Evolutionary conservation across 2,888 invertebrate species (phyloP), one percentile per base, ranked within the genome.

Genomic region (Oxystoma pomonae): DNA sequence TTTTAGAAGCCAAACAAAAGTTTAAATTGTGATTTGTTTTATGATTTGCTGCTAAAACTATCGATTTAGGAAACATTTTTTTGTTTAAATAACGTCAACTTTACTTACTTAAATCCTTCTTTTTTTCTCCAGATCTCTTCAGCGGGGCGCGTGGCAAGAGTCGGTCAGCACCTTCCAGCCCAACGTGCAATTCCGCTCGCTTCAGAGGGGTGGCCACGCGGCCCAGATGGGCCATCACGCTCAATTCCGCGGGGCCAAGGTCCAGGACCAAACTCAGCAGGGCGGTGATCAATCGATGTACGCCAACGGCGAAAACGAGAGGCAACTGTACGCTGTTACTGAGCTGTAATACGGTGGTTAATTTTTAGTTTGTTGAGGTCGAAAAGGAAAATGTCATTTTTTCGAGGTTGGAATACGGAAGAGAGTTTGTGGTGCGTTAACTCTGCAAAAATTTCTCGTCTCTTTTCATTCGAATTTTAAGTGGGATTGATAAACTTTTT

Each of bases 311-410:
- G 82, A 83, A 60, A 82, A 80, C 68, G 81, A 83, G 67, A 78
- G 82, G 66, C 80, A 80, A 68, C 71, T 91, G 69, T 91, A 90
- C 76, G 91, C 90, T 58, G 90, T 92, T 69, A 89, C 92, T 62
- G 89, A 86, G 76, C 83, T 87, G 81, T 87, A 86, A 59, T 64
- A 12, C 35, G 3, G 35, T 35, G 35, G 35, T 35, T 35, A 35
- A 12, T 35, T 3, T 35, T 35, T 35, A 35, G 35, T 35, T 35
- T 35, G 3, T 35, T 35, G n/a, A 35, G 35, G 35, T 7, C 35
- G 12, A 12, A 35, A 35, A 35, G 12, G 35, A 35, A 35, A 35
- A n/a, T n/a, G n/a, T n/a, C n/a, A n/a, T n/a, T n/a, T n/a, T n/a
- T n/a, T n/a, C n/a, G n/a, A n/a, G n/a, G n/a, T n/a, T n/a, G n/a